A percentile compares a stretch with the other conserved stretches of the same genome.
phyloP scores from a whole-genome alignment of 2,888 invertebrate species.

The Cyclophora albipunctata region DNA sequence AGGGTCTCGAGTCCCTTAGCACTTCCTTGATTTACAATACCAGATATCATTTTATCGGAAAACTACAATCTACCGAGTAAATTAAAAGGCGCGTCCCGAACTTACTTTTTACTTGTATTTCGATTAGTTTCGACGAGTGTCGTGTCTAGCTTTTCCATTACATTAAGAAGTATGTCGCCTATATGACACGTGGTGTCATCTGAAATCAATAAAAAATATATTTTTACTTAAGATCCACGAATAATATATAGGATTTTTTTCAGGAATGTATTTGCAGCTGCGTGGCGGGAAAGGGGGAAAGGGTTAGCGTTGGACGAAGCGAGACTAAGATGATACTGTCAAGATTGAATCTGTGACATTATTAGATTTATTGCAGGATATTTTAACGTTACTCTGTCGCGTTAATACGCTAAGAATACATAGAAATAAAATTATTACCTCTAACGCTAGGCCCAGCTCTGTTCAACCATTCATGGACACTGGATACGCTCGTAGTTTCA shows the following conservation, averaged over 20 bases:
- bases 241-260: not conserved
- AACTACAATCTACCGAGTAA: too few relatives aligned
- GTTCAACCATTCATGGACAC: constrained; percentile 44
- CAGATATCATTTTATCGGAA: too few relatives aligned
- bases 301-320: too few relatives aligned
- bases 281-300: not conserved
- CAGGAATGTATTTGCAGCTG: not conserved
- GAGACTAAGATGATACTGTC: too few relatives aligned
- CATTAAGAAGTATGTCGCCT: constrained; percentile 30
- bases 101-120: constrained; percentile 43
- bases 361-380: too few relatives aligned
- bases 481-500: constrained; percentile 24
- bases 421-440: constrained; percentile 18
- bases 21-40: too few relatives aligned
- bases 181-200: constrained; percentile 11
- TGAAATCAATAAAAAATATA: constrained; percentile 24
- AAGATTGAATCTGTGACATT: too few relatives aligned
- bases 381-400: too few relatives aligned
- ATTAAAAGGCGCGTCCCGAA: not conserved
- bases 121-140: constrained; percentile 44
- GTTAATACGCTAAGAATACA: too few relatives aligned
- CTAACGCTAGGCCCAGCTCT: constrained; percentile 23
- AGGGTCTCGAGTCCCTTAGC: too few relatives aligned
- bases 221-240: not conserved
- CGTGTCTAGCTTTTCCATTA: constrained; percentile 48